Evolutionary conservation across 1,140 invertebrate species (phyloP), one percentile per base, ranked within the genome.

Genomic region (Drosophila jambulina): DNA sequence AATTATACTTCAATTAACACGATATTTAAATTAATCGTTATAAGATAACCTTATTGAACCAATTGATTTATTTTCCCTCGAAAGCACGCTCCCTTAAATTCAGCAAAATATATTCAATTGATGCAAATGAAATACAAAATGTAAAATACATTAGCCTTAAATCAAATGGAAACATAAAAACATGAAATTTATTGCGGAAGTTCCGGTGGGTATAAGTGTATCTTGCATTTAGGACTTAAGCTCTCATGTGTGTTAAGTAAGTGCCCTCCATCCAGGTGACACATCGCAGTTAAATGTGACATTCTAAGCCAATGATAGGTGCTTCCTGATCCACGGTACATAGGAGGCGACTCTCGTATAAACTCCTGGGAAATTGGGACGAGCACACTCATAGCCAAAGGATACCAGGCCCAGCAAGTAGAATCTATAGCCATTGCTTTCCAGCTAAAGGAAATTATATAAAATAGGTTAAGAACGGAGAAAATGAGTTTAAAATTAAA

Each of bases 351-450:
- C 92, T 78, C 94, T 94, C 0, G 95, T 96, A 62, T 96, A 96
- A 15, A 96, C 94, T 0, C 96, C 96, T 0, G 96, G 96, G 63
- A 94, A 95, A 69, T 95, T 94, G 2, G 95, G 94, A n/a, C 94
- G 87, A 3, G 95, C 96, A 76, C 96, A 96, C 4, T 95, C 95
- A 45, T 94, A 94, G 2, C 96, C 96, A 94, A 96, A 96, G 0
- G 95, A 95, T 23, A 95, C 94, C 3, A 95, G 92, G 21, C 95
- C 95, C 49, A 96, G 93, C 15, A 94, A 76, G 43, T 95, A 94
- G 81, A 92, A 95, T 23, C 80, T 65, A 69, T 91, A 93, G 21
- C 40, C 49, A 29, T 57, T 45, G 17, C 56, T 67, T 12, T 84
- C 75, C 46, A 88, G 45, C 90, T 93, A 38, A n/a, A 54, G 34